A percentile compares a stretch with the other conserved stretches of the same genome.
Evolutionary conservation across 2,888 invertebrate genomes (phyloP).

Genomic region (Phorcus lineatus): DNA sequence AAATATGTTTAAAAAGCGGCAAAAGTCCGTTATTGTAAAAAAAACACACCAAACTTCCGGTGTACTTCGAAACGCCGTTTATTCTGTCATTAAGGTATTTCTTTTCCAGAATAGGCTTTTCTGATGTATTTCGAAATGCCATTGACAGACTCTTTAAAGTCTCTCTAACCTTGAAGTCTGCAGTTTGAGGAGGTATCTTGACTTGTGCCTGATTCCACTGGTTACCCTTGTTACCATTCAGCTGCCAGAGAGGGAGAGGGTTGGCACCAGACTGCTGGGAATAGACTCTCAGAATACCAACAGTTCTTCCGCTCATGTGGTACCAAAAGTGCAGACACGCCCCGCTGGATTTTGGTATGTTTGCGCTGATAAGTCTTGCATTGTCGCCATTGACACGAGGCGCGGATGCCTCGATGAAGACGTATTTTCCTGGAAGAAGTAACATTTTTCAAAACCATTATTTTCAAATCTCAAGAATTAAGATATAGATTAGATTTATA

Average conservation of each 20-base stretch:
- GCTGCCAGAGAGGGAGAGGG: conserved; percentile 58
- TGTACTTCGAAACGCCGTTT: too few species aligned
- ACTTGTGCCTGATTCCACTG: conserved; percentile 52
- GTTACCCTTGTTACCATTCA: conserved; percentile 49
- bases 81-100: too few species aligned
- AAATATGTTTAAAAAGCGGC: too few species aligned
- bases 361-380: conserved; percentile 76
- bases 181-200: conserved; percentile 46
- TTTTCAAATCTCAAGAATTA: too few species aligned
- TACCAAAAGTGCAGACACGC: conserved; percentile 70
- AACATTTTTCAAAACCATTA: not conserved
- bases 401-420: conserved; percentile 71
- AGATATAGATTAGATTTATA: too few species aligned
- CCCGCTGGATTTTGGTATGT: conserved; percentile 25
- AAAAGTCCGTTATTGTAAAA: too few species aligned
- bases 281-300: conserved; percentile 61
- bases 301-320: conserved; percentile 64
- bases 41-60: too few species aligned
- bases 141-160: too few species aligned
- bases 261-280: conserved; percentile 47
- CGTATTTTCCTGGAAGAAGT: conserved; percentile 51
- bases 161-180: conserved; percentile 51
- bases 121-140: too few species aligned
- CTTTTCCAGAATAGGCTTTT: too few species aligned
- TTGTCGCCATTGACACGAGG: conserved; percentile 79